These are phyloP conservation scores for Lithophane semibrunnea DNA, from an alignment of 2,888 invertebrate species.

Conservation along the genomic window DNA sequence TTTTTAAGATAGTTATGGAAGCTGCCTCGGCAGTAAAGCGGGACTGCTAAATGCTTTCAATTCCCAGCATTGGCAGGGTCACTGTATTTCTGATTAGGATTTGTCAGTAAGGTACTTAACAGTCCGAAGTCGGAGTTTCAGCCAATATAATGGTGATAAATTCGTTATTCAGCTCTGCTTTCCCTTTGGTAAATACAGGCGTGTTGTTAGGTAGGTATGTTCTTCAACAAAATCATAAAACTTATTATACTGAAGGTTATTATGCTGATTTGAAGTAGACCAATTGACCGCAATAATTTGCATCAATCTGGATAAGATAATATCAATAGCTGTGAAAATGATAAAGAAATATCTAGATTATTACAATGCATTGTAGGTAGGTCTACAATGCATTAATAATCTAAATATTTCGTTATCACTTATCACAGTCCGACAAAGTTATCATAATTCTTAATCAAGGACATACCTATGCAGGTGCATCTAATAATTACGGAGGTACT, in stretches of 20 bases:
- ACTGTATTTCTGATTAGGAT: neutral
- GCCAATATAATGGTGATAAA: neutral
- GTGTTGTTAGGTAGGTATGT: neutral
- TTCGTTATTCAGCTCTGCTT: neutral
- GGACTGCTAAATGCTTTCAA: neutral
- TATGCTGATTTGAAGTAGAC: neutral
- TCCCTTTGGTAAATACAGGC: too few relatives aligned
- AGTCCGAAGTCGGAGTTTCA: neutral
- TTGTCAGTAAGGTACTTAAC: too few relatives aligned
- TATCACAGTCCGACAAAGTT: neutral
- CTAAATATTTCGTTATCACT: neutral
- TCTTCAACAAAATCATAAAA: neutral
- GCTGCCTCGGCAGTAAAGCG: neutral
- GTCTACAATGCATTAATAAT: neutral
- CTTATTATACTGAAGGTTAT: neutral
- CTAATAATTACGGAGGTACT: too few relatives aligned
- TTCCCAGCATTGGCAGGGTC: too few relatives aligned
- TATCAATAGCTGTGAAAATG: neutral
- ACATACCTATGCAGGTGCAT: too few relatives aligned
- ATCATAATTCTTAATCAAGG: neutral
- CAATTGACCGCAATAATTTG: neutral
- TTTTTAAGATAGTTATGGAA: neutral
- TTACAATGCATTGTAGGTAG: too few relatives aligned
- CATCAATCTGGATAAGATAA: constrained; percentile 4
- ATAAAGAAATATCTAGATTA: too few relatives aligned